Percentiles rank a stretch among this genome's conserved stretches.
Conservation (phyloP, 2,113 vertebrate species). For the Microtus montanus region DNA sequence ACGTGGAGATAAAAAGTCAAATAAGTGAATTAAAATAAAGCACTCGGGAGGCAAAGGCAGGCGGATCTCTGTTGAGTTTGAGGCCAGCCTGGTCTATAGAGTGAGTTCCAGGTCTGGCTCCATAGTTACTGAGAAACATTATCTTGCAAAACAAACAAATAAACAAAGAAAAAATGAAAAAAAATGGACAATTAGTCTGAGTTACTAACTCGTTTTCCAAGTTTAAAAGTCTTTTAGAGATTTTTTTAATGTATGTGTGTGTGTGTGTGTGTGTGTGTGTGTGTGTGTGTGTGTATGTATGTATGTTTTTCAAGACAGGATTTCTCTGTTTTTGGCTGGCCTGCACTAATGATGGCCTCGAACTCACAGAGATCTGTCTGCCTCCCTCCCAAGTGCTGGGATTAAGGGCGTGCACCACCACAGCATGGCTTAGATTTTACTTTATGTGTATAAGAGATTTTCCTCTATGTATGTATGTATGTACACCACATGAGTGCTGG, state of each 20-base stretch:
- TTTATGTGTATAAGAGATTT: neutral
- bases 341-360: neutral
- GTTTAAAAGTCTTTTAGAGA: neutral
- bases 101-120: no score
- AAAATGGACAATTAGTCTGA: constrained; percentile 28
- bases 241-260: neutral
- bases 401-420: neutral
- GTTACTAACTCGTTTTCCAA: neutral
- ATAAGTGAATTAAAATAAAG: constrained; percentile 49
- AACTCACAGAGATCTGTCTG: neutral
- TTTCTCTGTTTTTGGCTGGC: neutral
- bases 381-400: neutral
- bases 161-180: neutral
- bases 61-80: no score
- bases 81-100: no score
- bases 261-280: neutral
- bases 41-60: no score
- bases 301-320: neutral
- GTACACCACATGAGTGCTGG: neutral
- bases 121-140: no score
- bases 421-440: neutral
- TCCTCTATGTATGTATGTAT: neutral
- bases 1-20: neutral
- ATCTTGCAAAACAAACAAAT: no score
- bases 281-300: neutral